These are phyloP conservation scores for Anguilla pacifica DNA, from an alignment of 2,797 vertebrate species.

Conservation along the genomic window DNA sequence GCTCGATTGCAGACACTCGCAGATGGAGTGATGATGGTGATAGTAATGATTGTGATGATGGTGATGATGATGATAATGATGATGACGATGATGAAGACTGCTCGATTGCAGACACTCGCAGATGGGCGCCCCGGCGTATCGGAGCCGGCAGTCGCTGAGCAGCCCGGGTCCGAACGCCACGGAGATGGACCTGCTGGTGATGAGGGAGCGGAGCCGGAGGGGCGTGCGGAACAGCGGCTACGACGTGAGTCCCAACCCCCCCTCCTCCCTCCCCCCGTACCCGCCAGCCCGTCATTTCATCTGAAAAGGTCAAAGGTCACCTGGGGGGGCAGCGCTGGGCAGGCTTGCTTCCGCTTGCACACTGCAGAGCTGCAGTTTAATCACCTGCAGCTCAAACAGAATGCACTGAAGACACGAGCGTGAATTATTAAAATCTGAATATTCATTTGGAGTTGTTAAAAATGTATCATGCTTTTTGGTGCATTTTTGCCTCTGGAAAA, in stretches of 20 bases:
- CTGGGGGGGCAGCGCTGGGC: background rate
- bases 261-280: too few relatives aligned
- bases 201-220: slow-evolving; percentile 86
- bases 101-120: slow-evolving; percentile 81
- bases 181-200: slow-evolving; percentile 95
- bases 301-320: background rate
- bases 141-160: slow-evolving; percentile 95
- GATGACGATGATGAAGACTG: background rate
- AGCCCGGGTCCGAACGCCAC: slow-evolving; percentile 93
- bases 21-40: background rate
- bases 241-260: slow-evolving; percentile 78
- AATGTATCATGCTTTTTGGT: background rate
- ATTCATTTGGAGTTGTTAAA: background rate
- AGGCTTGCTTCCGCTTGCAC: background rate
- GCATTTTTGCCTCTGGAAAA: background rate
- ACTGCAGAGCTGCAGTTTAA: background rate
- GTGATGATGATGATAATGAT: background rate
- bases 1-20: too few relatives aligned
- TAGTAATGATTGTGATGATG: background rate
- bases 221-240: slow-evolving; percentile 96
- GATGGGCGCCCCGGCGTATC: slow-evolving; percentile 85
- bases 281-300: background rate
- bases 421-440: background rate
- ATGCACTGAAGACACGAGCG: background rate
- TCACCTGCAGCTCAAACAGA: background rate